These are phyloP conservation scores for Peromyscus nudipes DNA, from an alignment of 2,797 vertebrate genomes.

Conservation along the genomic window DNA sequence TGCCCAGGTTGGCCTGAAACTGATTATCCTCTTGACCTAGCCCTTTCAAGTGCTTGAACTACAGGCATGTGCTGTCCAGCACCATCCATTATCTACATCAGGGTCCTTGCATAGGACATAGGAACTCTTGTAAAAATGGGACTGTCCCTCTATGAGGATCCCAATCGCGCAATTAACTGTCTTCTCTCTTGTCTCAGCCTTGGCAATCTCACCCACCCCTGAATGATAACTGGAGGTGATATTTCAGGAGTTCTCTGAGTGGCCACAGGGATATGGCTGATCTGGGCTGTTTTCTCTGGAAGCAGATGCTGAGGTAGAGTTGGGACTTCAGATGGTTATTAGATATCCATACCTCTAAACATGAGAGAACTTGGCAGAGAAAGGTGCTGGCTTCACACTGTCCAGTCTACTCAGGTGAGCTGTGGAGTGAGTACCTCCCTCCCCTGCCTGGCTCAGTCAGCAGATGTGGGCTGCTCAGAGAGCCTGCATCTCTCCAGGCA, in stretches of 20 bases:
- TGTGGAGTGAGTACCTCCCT: rapidly evolving
- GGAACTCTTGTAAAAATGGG: not conserved
- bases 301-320: not conserved
- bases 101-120: not conserved
- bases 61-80: not conserved
- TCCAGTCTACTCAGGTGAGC: not conserved
- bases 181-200: not conserved
- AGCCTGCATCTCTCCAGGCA: not conserved
- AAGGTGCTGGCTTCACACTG: not conserved
- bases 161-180: too few species aligned
- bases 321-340: not conserved
- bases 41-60: not conserved
- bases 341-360: not conserved
- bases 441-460: not conserved
- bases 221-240: not conserved
- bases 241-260: not conserved
- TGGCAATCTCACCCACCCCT: not conserved
- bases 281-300: not conserved
- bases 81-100: too few species aligned
- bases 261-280: not conserved
- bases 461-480: not conserved
- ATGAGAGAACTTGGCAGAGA: not conserved
- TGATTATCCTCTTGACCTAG: not conserved
- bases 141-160: not conserved
- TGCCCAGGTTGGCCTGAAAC: not conserved